These are phyloP conservation scores for Enteromius treurensis DNA, from an alignment of 2,797 vertebrate genomes.

Conservation along the genomic window DNA sequence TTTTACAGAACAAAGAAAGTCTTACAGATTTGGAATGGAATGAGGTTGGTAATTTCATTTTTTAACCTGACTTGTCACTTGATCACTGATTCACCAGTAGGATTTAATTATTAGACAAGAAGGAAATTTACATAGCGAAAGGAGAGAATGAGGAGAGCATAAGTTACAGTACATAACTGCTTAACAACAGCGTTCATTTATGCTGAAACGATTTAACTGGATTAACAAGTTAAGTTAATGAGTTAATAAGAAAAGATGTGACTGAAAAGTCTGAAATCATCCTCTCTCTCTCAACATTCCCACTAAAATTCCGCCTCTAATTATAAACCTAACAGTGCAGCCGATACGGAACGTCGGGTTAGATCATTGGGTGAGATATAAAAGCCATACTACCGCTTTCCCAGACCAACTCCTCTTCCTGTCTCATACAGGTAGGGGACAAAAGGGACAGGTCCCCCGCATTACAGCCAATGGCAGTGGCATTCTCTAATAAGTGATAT, in stretches of 20 bases:
- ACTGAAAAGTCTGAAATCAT: neutral
- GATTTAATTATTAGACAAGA: constrained; percentile 14
- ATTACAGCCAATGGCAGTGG: constrained; percentile 13
- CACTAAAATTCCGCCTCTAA: constrained; percentile 41
- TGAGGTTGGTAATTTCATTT: neutral
- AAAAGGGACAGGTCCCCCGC: constrained; percentile 42
- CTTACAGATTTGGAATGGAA: neutral
- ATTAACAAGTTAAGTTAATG: neutral
- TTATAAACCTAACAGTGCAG: constrained; percentile 35
- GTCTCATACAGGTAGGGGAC: constrained; percentile 51
- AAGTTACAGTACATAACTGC: constrained; percentile 20
- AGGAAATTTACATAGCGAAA: neutral
- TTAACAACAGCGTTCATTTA: neutral
- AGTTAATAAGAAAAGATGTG: constrained; percentile 8
- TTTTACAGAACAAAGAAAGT: neutral
- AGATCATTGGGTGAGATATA: constrained; percentile 58
- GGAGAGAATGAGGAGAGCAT: neutral
- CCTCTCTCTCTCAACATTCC: constrained; percentile 1
- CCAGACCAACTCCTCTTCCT: constrained; percentile 56
- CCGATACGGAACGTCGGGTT: constrained; percentile 39
- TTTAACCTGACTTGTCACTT: constrained; percentile 6
- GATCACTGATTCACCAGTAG: constrained; percentile 13
- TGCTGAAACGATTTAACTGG: neutral
- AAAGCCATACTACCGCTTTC: constrained; percentile 43
- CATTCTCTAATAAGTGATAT: neutral